Base-by-base conservation (phyloP, 2,888 invertebrate species). In the Allophyes oxyacanthae region DNA sequence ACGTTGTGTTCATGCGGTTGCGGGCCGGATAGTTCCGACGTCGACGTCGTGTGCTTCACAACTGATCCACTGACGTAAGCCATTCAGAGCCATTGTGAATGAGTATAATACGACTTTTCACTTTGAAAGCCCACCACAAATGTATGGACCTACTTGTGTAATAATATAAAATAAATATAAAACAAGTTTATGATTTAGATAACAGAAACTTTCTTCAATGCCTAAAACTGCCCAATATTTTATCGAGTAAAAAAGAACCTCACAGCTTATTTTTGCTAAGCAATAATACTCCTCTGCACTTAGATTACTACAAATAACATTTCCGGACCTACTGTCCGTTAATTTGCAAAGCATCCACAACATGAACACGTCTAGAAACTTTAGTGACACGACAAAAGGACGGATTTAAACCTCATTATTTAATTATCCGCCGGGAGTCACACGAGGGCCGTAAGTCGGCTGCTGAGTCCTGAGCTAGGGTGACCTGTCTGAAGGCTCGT, bases 391-490 rank as follows among this genome's bases (percentile, higher is more conserved):
- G 61, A 66, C 78, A 75, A 75, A 77, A 77, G 84, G 84, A 82
- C 81, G 82, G 85, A 84, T 86, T 86, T 85, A 85, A 83, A 80
- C 83, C 83, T 87, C 84, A 89, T 88, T 88, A 90, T 89, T 90
- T 85, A 89, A 91, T 90, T 90, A 90, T 82, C 86, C 83, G 71
- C 65, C 72, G 85, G 88, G 87, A 86, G 79, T 84, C 84, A 80
- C 84, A 83, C 77, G 84, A 81, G 84, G 77, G 80, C 77, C 76
- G 83, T 77, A 87, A 89, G 86, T 86, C 84, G 79, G 66, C 74
- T 51, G 50, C 64, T 73, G 80, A 81, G 79, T 84, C 72, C 79
- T 75, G 67, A 72, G 77, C 70, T 73, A 73, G 82, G 79, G 84
- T 63, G 83, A 78, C 77, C 85, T 85, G 89, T 88, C 87, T 87